These are phyloP conservation scores for Lithophane semibrunnea DNA, from an alignment of 2,888 invertebrate species.

Conservation along the genomic window DNA sequence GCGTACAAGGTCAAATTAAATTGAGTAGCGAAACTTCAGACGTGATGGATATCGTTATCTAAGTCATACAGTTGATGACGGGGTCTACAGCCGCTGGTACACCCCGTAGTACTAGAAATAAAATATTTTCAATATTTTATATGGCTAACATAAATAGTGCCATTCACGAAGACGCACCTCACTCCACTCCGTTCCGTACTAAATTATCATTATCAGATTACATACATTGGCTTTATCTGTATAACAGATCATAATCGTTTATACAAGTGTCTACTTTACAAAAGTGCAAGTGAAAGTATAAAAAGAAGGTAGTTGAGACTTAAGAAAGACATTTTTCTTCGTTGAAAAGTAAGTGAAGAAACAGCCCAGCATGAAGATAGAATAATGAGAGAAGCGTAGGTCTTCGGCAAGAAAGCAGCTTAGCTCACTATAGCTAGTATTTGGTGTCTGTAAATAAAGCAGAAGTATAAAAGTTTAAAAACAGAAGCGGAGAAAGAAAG, in stretches of 20 bases:
- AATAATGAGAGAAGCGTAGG: slow-evolving; percentile 21
- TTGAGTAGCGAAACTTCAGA: background rate
- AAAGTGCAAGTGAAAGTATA: background rate
- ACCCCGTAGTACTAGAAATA: background rate
- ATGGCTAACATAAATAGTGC: no score
- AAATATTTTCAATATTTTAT: no score
- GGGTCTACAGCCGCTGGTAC: background rate
- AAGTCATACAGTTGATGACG: background rate
- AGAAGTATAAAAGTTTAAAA: background rate
- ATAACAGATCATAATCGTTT: background rate
- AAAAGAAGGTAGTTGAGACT: background rate
- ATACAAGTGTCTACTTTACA: background rate
- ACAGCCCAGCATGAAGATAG: slow-evolving; percentile 20
- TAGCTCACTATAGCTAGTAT: slow-evolving; percentile 28
- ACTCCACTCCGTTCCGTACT: no score
- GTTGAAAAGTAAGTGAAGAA: slow-evolving; percentile 30
- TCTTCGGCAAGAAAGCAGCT: slow-evolving; percentile 45
- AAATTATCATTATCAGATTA: background rate
- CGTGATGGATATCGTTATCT: background rate
- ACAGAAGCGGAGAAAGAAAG: background rate
- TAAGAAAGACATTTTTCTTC: slow-evolving; percentile 17
- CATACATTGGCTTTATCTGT: no score
- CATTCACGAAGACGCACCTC: no score
- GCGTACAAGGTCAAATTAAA: background rate
- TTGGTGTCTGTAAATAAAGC: slow-evolving; percentile 44